A percentile compares a stretch with the other conserved stretches of the same genome.
Evolutionary conservation across 1,140 invertebrate genomes (phyloP).

Genomic region (Antheraea pernyi): DNA sequence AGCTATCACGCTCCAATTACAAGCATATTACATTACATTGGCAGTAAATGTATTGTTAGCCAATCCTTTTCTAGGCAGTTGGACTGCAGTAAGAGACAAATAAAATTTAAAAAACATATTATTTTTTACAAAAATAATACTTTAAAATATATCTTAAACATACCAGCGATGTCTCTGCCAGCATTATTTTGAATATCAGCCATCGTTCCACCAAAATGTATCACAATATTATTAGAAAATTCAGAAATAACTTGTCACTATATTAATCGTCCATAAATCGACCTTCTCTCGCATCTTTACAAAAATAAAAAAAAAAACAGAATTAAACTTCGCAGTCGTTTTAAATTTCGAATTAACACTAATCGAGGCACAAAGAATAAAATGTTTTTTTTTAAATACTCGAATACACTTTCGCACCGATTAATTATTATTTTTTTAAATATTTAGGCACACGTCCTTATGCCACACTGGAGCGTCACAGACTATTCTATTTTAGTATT

Average conservation of each 20-base stretch:
- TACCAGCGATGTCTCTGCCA: background rate
- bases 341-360: background rate
- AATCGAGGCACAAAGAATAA: background rate
- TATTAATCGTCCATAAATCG: slow-evolving; percentile 13
- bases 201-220: slow-evolving; percentile 8
- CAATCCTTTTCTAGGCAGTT: too few relatives aligned
- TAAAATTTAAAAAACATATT: too few relatives aligned
- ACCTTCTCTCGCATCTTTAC: background rate
- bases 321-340: background rate
- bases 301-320: background rate
- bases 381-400: slow-evolving; percentile 2
- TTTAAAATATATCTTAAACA: background rate
- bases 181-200: slow-evolving; percentile 12
- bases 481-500: slow-evolving; percentile 62
- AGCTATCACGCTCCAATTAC: too few relatives aligned
- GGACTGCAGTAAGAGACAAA: too few relatives aligned
- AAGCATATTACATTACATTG: too few relatives aligned
- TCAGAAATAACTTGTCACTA: slow-evolving; percentile 7
- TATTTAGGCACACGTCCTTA: slow-evolving; percentile 38
- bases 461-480: slow-evolving; percentile 42
- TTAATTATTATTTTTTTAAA: slow-evolving; percentile 37
- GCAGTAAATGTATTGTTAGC: too few relatives aligned
- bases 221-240: slow-evolving; percentile 5
- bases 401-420: slow-evolving; percentile 42
- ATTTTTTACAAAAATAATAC: background rate